Evolutionary conservation across 1,140 invertebrate genomes (phyloP).

Genomic region (Apolygus lucorum): DNA sequence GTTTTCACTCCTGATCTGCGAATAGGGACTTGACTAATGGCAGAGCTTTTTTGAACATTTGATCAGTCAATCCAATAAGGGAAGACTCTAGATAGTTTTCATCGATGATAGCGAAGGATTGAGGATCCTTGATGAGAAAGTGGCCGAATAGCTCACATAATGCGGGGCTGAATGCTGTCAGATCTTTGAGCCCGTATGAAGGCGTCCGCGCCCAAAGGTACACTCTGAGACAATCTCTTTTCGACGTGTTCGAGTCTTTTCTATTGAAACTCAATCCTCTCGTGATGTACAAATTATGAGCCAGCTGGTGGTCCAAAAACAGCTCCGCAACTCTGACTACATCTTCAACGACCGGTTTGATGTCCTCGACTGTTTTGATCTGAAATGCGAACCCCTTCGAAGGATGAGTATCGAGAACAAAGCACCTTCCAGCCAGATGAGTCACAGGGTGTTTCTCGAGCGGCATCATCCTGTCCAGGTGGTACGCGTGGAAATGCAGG

Average conservation of each 20-base stretch:
- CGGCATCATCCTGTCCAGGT: slow-evolving; percentile 51
- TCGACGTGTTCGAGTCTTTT: slow-evolving; percentile 35
- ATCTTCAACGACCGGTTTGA: slow-evolving; percentile 39
- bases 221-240: slow-evolving; percentile 44
- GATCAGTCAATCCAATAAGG: background rate
- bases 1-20: too few species aligned
- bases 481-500: slow-evolving; percentile 65
- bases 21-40: slow-evolving; percentile 31
- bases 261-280: slow-evolving; percentile 35
- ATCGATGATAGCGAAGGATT: slow-evolving; percentile 37
- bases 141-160: slow-evolving; percentile 59
- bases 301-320: slow-evolving; percentile 48
- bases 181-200: slow-evolving; percentile 46
- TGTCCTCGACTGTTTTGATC: slow-evolving; percentile 39
- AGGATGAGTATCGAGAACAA: slow-evolving; percentile 46
- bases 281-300: slow-evolving; percentile 61
- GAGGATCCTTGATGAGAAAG: slow-evolving; percentile 45
- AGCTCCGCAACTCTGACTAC: slow-evolving; percentile 44
- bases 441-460: slow-evolving; percentile 51
- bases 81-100: slow-evolving; percentile 34
- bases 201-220: slow-evolving; percentile 55
- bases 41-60: slow-evolving; percentile 25
- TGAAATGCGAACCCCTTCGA: slow-evolving; percentile 55
- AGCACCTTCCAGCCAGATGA: slow-evolving; percentile 44
- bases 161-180: slow-evolving; percentile 49